Evolutionary conservation across 2,888 invertebrate species (phyloP).

Genomic region (Eristalis intricaria): DNA sequence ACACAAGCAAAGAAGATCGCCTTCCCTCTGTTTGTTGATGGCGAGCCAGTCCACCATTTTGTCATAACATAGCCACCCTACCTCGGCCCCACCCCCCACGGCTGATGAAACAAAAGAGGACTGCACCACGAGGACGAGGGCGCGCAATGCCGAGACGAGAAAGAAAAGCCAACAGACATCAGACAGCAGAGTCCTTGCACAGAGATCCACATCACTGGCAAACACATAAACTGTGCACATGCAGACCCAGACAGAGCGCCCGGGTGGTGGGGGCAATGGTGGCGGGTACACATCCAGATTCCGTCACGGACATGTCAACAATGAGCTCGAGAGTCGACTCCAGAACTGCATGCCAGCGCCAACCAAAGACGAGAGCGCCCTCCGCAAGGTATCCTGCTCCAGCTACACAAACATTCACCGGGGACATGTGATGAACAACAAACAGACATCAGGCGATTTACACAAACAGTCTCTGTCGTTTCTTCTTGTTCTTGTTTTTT

Average conservation of each 20-base stretch:
- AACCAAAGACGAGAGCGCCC: conserved; percentile 15
- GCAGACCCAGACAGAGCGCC: neutral
- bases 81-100: neutral
- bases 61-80: conserved; percentile 35
- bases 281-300: conserved; percentile 52
- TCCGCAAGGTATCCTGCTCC: conserved; percentile 27
- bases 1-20: conserved; percentile 17
- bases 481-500: conserved; percentile 1
- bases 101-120: conserved; percentile 48
- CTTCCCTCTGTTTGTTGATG: conserved; percentile 55
- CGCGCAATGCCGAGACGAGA: conserved; percentile 33
- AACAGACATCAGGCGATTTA: conserved; percentile 69
- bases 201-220: conserved; percentile 53
- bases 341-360: conserved; percentile 11
- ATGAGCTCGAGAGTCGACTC: conserved; percentile 41
- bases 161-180: conserved; percentile 18
- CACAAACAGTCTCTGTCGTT: conserved; percentile 46
- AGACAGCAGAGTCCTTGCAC: conserved; percentile 32
- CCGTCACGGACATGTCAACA: conserved; percentile 70
- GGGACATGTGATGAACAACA: conserved; percentile 71
- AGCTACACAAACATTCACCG: conserved; percentile 36
- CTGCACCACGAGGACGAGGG: conserved; percentile 33
- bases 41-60: conserved; percentile 67
- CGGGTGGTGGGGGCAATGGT: conserved; percentile 7
- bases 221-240: conserved; percentile 38